Percentiles rank a stretch among this genome's conserved stretches.
Conservation (phyloP, 2,113 vertebrate species). For the Salminus brasiliensis region DNA sequence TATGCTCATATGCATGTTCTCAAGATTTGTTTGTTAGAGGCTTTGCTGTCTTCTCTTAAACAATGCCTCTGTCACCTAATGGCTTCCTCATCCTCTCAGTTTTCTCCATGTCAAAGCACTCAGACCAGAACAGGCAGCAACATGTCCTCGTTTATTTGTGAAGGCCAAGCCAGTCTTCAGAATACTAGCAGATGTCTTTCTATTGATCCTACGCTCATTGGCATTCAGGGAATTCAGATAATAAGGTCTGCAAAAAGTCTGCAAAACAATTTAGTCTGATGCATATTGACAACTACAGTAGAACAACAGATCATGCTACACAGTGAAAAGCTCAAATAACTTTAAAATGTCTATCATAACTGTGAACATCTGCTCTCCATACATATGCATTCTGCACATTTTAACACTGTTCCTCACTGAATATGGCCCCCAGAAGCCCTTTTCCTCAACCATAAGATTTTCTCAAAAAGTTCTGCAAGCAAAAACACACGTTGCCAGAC, state of each 20-base stretch:
- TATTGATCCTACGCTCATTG: slow-evolving; percentile 19
- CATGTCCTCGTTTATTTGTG: slow-evolving; percentile 49
- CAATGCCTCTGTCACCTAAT: background rate
- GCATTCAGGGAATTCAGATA: slow-evolving; percentile 52
- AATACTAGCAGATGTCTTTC: background rate
- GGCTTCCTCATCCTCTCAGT: background rate
- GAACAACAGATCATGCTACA: background rate
- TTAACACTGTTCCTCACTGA: background rate
- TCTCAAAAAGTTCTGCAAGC: background rate
- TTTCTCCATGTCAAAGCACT: background rate
- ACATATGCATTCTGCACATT: background rate
- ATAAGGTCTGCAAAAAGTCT: slow-evolving; percentile 33
- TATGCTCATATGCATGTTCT: background rate
- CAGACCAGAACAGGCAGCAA: slow-evolving; percentile 49
- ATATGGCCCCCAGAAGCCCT: background rate
- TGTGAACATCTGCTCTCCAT: background rate
- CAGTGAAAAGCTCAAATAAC: background rate
- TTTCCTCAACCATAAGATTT: background rate
- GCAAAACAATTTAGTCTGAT: slow-evolving; percentile 2
- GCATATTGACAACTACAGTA: too few species aligned
- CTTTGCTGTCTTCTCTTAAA: background rate
- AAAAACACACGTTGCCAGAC: background rate
- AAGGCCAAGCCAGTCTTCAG: slow-evolving; percentile 35
- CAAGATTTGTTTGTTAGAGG: background rate
- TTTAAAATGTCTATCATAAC: background rate